A percentile compares a stretch with the other conserved stretches of the same genome.
Evolutionary conservation across 2,113 vertebrate species (phyloP).

Genomic region (Morone chrysops): DNA sequence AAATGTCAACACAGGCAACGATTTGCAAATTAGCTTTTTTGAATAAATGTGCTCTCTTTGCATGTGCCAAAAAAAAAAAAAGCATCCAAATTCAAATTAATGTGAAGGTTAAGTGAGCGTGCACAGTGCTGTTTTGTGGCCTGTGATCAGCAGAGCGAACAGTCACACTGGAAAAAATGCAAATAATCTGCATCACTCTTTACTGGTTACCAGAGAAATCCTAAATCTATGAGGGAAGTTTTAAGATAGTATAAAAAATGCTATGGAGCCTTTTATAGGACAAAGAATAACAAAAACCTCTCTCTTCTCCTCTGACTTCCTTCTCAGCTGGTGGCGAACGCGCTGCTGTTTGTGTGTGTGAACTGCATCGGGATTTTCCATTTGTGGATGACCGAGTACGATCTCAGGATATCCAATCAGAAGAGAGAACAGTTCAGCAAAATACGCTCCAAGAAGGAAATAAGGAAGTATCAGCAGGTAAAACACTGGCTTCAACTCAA

Average conservation of each 20-base stretch:
- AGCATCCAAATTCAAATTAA: not conserved
- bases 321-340: constrained; percentile 87
- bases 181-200: constrained; percentile 16
- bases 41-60: too few relatives aligned
- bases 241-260: not conserved
- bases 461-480: constrained; percentile 90
- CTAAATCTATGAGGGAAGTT: not conserved
- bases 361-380: constrained; percentile 89
- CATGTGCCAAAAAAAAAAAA: not conserved
- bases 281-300: not conserved
- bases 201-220: not conserved
- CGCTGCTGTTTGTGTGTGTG: constrained; percentile 86
- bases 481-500: not conserved
- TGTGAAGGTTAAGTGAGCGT: accelerated
- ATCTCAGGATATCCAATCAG: constrained; percentile 84
- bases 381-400: constrained; percentile 85
- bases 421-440: constrained; percentile 87
- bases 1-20: constrained; percentile 36
- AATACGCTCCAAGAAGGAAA: constrained; percentile 85
- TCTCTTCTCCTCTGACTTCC: not conserved
- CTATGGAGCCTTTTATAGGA: too few relatives aligned
- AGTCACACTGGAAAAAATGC: constrained; percentile 36
- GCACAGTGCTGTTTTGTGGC: not conserved
- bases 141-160: not conserved
- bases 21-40: constrained; percentile 47